phyloP scores from a whole-genome alignment of 2,888 invertebrate species.

The Acheta domesticus region DNA sequence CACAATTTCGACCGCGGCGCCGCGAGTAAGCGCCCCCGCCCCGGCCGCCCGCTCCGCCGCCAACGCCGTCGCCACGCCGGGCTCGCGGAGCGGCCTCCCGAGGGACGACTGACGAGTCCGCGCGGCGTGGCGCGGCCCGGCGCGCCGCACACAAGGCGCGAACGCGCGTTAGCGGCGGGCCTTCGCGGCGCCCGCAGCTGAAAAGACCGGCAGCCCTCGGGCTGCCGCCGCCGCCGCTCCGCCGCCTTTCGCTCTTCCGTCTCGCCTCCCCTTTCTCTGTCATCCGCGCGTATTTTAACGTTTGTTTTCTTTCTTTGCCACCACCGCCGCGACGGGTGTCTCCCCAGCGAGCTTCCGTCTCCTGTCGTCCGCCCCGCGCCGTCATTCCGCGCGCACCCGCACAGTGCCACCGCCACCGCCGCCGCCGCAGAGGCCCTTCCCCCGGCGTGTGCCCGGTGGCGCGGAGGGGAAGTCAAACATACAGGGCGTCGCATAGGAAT shows the following conservation, averaged over 20 bases:
- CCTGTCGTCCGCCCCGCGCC: not conserved
- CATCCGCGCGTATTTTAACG: not conserved
- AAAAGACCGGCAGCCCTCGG: not conserved
- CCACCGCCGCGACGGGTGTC: not conserved
- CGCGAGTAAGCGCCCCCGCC: not conserved
- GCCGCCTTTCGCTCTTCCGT: not conserved
- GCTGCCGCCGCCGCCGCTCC: not conserved
- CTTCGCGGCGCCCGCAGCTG: not conserved
- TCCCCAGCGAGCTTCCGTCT: not conserved
- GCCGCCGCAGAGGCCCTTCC: not conserved
- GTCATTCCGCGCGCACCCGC: not conserved
- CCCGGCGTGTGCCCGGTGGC: no score
- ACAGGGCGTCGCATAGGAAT: slow-evolving; percentile 8
- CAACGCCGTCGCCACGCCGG: not conserved
- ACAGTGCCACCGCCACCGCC: not conserved
- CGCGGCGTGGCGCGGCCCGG: not conserved
- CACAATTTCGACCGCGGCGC: not conserved
- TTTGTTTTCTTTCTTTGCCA: slow-evolving; percentile 2
- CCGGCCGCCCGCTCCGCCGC: not conserved
- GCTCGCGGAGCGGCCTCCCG: not conserved
- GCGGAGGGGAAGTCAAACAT: not conserved
- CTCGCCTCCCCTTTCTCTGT: not conserved
- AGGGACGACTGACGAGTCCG: not conserved
- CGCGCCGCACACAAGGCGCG: not conserved
- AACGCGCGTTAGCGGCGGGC: not conserved